phyloP scores from a whole-genome alignment of 2,797 vertebrate genomes.

The Margarornis squamiger region DNA sequence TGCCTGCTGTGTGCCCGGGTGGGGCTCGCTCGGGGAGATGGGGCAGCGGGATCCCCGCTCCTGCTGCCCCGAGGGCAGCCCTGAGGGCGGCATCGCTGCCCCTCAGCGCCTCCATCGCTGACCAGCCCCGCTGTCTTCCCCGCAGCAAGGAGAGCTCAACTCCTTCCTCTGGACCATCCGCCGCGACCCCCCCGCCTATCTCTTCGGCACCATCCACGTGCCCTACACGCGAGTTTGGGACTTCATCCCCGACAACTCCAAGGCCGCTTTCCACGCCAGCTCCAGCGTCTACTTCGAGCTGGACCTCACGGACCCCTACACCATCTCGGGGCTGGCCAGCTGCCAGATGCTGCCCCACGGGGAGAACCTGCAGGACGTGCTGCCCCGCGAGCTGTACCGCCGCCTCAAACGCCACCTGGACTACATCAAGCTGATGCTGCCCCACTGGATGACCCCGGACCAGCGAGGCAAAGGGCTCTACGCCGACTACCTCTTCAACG shows the following conservation, averaged over 20 bases:
- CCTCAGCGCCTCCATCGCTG: not conserved
- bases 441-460: conserved; percentile 87
- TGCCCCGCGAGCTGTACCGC: conserved; percentile 84
- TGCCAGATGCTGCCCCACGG: conserved; percentile 88
- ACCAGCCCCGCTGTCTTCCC: not conserved
- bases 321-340: conserved; percentile 85
- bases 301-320: conserved; percentile 87
- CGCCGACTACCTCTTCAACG: conserved; percentile 87
- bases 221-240: conserved; percentile 89
- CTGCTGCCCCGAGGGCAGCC: not conserved
- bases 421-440: conserved; percentile 89
- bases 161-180: conserved; percentile 88
- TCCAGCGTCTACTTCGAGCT: conserved; percentile 85
- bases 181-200: conserved; percentile 83
- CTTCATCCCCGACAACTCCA: conserved; percentile 86
- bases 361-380: conserved; percentile 85
- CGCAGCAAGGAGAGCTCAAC: conserved; percentile 84
- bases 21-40: not conserved
- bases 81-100: not conserved
- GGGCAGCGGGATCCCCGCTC: not conserved
- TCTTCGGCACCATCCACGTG: conserved; percentile 89
- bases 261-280: conserved; percentile 84
- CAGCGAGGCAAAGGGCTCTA: conserved; percentile 87
- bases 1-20: not conserved
- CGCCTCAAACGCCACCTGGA: conserved; percentile 88